These are phyloP conservation scores for Pogonocichla stellata DNA, from an alignment of 2,113 vertebrate genomes.

Conservation along the genomic window DNA sequence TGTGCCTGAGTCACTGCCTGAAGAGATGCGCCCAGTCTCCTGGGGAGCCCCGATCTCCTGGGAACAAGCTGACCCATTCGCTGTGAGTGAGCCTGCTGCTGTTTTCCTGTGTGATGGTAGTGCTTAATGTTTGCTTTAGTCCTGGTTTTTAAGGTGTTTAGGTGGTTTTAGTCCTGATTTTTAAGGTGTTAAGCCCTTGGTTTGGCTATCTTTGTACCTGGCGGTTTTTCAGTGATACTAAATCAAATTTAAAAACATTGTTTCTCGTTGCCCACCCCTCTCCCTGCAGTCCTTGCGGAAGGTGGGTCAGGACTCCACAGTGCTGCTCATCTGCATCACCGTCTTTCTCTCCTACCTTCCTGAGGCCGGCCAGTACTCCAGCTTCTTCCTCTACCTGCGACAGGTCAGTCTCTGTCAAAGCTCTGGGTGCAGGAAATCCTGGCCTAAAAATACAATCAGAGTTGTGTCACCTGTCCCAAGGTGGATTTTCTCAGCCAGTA, in stretches of 20 bases:
- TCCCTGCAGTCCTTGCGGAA: constrained; percentile 83
- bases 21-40: constrained; percentile 91
- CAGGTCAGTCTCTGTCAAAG: constrained; percentile 74
- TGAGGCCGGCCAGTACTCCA: constrained; percentile 92
- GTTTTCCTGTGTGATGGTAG: fast-evolving
- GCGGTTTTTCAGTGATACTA: not conserved
- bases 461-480: not conserved
- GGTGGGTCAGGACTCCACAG: constrained; percentile 92
- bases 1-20: constrained; percentile 88
- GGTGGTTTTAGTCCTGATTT: not conserved
- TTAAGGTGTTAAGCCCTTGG: not conserved
- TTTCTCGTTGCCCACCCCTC: not conserved
- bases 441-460: not conserved
- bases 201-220: not conserved
- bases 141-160: not conserved
- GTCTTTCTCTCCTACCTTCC: constrained; percentile 93
- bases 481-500: not conserved
- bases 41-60: constrained; percentile 92
- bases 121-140: not conserved
- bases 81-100: constrained; percentile 73
- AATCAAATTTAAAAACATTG: not conserved
- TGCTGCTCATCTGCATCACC: constrained; percentile 92
- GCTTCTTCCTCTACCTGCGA: constrained; percentile 91
- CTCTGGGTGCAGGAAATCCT: not conserved
- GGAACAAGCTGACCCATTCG: constrained; percentile 90